Conservation (phyloP, 2,113 vertebrate genomes). For the Hylia prasina region DNA sequence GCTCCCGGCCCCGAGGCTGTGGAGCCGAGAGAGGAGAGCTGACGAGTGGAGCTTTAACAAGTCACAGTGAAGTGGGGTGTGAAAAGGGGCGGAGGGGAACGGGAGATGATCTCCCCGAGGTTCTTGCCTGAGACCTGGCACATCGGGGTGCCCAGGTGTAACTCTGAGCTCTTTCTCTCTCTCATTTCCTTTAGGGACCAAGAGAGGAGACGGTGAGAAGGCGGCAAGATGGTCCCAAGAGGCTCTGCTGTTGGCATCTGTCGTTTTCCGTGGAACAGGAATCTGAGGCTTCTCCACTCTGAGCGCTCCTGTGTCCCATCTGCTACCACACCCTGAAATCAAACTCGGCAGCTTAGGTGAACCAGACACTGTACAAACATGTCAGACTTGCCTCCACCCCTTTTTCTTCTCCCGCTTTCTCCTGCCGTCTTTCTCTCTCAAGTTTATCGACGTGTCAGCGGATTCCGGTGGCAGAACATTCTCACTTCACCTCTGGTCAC, state of each 20-base stretch:
- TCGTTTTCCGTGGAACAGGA: background rate
- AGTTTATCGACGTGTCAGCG: background rate
- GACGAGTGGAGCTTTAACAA: slow-evolving; percentile 12
- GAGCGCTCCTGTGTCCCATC: slow-evolving; percentile 48
- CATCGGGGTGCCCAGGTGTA: background rate
- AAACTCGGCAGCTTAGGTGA: slow-evolving; percentile 71
- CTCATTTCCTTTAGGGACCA: background rate
- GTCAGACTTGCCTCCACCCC: slow-evolving; percentile 62
- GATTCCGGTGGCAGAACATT: background rate
- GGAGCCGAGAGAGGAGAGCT: background rate
- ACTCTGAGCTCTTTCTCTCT: background rate
- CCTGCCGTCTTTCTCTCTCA: background rate
- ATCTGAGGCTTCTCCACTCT: background rate
- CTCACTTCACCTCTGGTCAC: background rate
- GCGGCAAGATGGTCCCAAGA: background rate
- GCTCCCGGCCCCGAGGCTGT: slow-evolving; percentile 7
- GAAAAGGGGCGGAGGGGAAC: background rate
- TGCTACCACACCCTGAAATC: slow-evolving; percentile 78
- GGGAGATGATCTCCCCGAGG: background rate
- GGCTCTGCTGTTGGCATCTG: background rate
- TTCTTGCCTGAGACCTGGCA: background rate
- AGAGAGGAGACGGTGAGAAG: background rate
- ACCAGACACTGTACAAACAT: slow-evolving; percentile 64
- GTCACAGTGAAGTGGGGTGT: background rate
- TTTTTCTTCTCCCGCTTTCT: slow-evolving; percentile 41